Evolutionary conservation across 2,113 vertebrate species (phyloP).

Genomic region (Phasianus colchicus): DNA sequence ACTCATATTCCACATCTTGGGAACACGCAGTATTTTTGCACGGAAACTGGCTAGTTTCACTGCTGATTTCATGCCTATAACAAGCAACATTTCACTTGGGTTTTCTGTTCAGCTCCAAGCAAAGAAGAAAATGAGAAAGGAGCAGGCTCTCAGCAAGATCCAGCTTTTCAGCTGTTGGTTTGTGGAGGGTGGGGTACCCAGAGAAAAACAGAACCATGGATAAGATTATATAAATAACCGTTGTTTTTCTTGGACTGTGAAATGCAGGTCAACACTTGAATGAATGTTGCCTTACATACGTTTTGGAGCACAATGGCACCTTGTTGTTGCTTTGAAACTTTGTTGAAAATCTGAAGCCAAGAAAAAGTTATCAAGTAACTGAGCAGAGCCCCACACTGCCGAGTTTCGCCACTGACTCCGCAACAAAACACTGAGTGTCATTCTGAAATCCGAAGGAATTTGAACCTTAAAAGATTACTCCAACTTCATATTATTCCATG

Average conservation of each 20-base stretch:
- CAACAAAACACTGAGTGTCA: conserved; percentile 56
- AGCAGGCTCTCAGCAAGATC: conserved; percentile 53
- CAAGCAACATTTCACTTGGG: conserved; percentile 14
- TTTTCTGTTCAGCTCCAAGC: conserved; percentile 14
- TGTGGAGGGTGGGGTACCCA: conserved; percentile 75
- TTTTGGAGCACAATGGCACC: conserved; percentile 82
- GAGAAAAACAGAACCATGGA: conserved; percentile 81
- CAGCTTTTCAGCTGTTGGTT: conserved; percentile 70
- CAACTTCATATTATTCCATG: conserved; percentile 17
- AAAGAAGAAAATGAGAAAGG: conserved; percentile 39
- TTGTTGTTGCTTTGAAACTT: conserved; percentile 82
- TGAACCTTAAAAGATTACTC: conserved; percentile 15
- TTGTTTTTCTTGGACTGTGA: conserved; percentile 81
- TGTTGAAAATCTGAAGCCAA: conserved; percentile 80
- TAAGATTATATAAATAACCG: conserved; percentile 85
- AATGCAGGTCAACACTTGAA: conserved; percentile 81
- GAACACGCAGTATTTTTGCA: background rate
- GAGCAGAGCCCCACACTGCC: conserved; percentile 58
- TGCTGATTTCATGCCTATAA: conserved; percentile 24
- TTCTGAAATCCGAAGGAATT: conserved; percentile 59
- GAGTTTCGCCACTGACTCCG: conserved; percentile 40
- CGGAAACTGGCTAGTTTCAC: background rate
- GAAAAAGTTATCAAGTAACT: conserved; percentile 80
- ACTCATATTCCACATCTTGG: background rate
- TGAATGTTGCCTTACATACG: conserved; percentile 83